Evolutionary conservation across 2,888 invertebrate genomes (phyloP).

Genomic region (Phytoseiulus persimilis): DNA sequence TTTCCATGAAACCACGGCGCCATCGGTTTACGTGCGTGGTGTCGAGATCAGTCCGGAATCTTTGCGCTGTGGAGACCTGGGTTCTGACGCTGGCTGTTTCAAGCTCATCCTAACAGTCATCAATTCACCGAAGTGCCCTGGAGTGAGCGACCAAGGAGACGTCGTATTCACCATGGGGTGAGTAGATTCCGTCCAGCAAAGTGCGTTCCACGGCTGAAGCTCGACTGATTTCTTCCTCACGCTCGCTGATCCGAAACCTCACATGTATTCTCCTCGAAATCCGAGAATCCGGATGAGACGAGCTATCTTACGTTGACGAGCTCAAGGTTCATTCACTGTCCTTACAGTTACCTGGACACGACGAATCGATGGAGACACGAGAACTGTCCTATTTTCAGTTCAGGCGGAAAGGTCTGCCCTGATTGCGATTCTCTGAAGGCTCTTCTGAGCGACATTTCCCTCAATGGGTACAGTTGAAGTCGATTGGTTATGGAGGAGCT

Average conservation of each 20-base stretch:
- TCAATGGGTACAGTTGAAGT: neutral
- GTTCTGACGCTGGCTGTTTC: neutral
- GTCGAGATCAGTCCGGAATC: conserved; percentile 15
- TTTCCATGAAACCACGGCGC: conserved; percentile 23
- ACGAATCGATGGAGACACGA: conserved; percentile 31
- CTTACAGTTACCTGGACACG: conserved; percentile 16
- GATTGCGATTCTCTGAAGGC: neutral
- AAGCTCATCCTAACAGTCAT: neutral
- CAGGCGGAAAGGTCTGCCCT: neutral
- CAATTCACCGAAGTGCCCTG: conserved; percentile 18
- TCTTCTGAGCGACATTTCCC: neutral
- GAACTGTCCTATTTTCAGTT: conserved; percentile 25
- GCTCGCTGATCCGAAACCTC: no score
- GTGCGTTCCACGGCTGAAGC: no score
- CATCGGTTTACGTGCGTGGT: conserved; percentile 30
- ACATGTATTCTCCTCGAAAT: no score
- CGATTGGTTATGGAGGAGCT: neutral
- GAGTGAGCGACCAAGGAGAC: conserved; percentile 9
- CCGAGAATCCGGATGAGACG: no score
- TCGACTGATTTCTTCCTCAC: no score
- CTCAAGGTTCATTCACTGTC: no score
- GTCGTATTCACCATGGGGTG: conserved; percentile 30
- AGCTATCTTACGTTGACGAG: no score
- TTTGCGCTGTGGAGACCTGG: neutral
- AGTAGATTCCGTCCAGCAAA: no score